A percentile compares a stretch with the other conserved stretches of the same genome.
Evolutionary conservation across 2,113 vertebrate species (phyloP).

Genomic region (Hydrolagus affinis): DNA sequence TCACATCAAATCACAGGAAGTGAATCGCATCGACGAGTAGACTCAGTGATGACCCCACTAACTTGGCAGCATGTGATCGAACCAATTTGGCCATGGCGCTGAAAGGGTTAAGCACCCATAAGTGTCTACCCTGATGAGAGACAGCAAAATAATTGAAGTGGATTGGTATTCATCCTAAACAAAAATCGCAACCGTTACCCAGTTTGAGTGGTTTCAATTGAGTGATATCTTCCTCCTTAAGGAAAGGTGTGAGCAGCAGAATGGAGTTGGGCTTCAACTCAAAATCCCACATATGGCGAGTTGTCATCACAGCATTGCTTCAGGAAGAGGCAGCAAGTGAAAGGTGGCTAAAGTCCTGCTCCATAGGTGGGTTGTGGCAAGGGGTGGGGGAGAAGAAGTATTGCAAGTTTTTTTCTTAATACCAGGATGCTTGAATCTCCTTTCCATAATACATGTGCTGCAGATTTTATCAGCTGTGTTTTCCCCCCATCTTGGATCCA

Average conservation of each 20-base stretch:
- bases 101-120: background rate
- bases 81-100: no score
- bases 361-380: background rate
- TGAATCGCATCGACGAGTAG: no score
- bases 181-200: background rate
- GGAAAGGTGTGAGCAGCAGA: background rate
- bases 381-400: background rate
- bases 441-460: slow-evolving; percentile 1
- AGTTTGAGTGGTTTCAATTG: background rate
- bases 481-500: background rate
- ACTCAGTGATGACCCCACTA: no score
- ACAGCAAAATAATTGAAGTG: background rate
- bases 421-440: background rate
- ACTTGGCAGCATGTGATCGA: no score
- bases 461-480: background rate
- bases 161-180: background rate
- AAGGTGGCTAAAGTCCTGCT: background rate
- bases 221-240: background rate
- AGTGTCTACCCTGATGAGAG: slow-evolving; percentile 14
- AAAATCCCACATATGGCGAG: background rate
- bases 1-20: no score
- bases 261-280: background rate
- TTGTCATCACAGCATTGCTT: background rate
- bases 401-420: background rate
- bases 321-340: background rate